Evolutionary conservation across 2,888 invertebrate genomes (phyloP).

Genomic region (Fragum whitleyi): DNA sequence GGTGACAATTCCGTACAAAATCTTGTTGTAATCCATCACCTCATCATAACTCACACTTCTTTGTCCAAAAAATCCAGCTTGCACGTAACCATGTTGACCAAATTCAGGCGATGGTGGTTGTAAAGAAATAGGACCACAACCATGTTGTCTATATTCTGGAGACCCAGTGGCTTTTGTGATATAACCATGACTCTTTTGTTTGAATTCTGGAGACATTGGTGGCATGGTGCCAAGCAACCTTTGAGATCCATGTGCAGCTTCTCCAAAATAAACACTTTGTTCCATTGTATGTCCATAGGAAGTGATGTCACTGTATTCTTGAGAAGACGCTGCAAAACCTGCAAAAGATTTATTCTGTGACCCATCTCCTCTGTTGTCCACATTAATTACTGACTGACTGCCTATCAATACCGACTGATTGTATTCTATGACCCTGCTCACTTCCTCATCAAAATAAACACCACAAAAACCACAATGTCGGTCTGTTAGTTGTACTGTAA

Average conservation of each 20-base stretch:
- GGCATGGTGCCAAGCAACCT: not conserved
- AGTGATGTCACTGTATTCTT: not conserved
- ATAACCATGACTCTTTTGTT: not conserved
- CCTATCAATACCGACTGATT: slow-evolving; percentile 15
- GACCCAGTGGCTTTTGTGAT: no score
- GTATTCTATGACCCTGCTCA: slow-evolving; percentile 9
- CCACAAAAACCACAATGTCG: slow-evolving; percentile 68
- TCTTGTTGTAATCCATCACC: not conserved
- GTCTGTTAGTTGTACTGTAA: slow-evolving; percentile 50
- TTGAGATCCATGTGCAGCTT: not conserved
- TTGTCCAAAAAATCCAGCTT: not conserved
- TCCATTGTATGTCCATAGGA: not conserved
- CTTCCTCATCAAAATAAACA: slow-evolving; percentile 44
- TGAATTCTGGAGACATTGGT: not conserved
- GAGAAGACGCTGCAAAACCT: not conserved
- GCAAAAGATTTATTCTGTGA: not conserved
- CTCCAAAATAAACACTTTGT: not conserved
- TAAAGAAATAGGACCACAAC: no score
- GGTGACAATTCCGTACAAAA: slow-evolving; percentile 2
- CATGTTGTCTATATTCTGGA: no score
- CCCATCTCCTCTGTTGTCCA: not conserved
- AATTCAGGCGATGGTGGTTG: no score
- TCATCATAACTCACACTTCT: not conserved
- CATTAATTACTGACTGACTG: slow-evolving; percentile 25
- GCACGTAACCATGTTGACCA: not conserved